Evolutionary conservation across 2,113 vertebrate species (phyloP), one percentile per base, ranked within the genome.

Genomic region (Lasiurus borealis): DNA sequence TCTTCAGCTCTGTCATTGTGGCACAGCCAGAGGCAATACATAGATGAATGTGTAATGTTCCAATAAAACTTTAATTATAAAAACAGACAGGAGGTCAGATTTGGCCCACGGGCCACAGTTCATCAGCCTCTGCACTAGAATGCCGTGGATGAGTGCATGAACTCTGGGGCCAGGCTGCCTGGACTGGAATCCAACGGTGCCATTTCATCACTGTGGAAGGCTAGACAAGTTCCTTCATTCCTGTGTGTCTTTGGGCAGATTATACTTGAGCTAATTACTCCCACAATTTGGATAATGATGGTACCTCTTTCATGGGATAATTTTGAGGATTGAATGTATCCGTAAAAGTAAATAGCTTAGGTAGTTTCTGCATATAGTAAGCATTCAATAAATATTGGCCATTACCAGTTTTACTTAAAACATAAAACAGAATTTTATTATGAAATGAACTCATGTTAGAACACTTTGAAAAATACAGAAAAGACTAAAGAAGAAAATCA

Each of bases 21-120:
- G 66, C 27, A 18, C 81, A 57, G 10, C 31, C 23, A 23, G 8
- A 71, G 40, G 5, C 31, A 81, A 69, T 50, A 36, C 1, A 8
- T 25, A 75, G 59, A 69, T 48, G 15, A 88, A 59, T 19, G 8
- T n/a, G 11, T n/a, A 64, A 5, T 75, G 16, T 62, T 64, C 77
- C 36, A 84, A 46, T 80, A 46, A 84, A 83, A n/a, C 62, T 80
- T 95, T 16, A 78, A 89, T 69, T 85, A 69, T 64, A 85, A 77
- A 94, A 81, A 25, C 8, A 85, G 76, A 2, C 9, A 48, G 8
- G 19, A 36, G 50, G 3, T 29, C 44, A 72, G 4, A 46, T 83
- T 72, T 86, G 48, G 25, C 27, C 29, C 12, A 0, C 8, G 5
- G 15, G 14, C 31, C 29, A 68, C 12, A 13, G 0, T 59, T 54